These are phyloP conservation scores for Tuta absoluta DNA, from an alignment of 2,888 invertebrate species.

Conservation along the genomic window DNA sequence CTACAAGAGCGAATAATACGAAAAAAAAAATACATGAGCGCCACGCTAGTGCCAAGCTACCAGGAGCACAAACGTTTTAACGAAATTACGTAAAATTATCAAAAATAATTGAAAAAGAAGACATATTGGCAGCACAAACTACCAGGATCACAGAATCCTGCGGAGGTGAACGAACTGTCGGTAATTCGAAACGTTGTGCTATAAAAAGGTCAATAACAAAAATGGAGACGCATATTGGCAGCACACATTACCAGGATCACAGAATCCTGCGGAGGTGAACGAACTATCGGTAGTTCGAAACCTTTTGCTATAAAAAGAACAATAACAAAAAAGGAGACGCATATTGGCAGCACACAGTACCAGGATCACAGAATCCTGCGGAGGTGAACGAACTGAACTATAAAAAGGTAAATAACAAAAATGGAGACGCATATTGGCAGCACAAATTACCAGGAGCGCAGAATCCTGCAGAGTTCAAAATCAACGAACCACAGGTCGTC, in stretches of 20 bases:
- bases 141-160: too few relatives aligned
- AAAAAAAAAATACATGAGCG: too few relatives aligned
- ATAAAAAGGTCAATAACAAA: background rate
- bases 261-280: background rate
- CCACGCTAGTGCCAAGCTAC: too few relatives aligned
- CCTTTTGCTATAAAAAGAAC: background rate
- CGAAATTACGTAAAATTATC: too few relatives aligned
- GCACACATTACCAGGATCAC: constrained; percentile 22
- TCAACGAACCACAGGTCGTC: constrained; percentile 37
- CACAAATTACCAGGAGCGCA: constrained; percentile 20
- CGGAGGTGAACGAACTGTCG: too few relatives aligned
- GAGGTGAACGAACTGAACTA: constrained; percentile 3
- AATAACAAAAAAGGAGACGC: background rate
- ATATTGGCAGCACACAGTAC: constrained; percentile 2
- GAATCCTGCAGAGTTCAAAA: constrained; percentile 31
- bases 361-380: constrained; percentile 16
- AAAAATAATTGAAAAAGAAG: too few relatives aligned
- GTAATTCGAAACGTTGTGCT: too few relatives aligned
- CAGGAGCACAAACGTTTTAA: too few relatives aligned
- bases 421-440: background rate
- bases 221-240: background rate
- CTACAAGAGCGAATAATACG: too few relatives aligned
- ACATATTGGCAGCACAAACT: too few relatives aligned
- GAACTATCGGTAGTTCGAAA: background rate
- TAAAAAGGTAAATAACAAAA: too few relatives aligned